phyloP scores from a whole-genome alignment of 1,140 invertebrate genomes.

The Andricus grossulariae region DNA sequence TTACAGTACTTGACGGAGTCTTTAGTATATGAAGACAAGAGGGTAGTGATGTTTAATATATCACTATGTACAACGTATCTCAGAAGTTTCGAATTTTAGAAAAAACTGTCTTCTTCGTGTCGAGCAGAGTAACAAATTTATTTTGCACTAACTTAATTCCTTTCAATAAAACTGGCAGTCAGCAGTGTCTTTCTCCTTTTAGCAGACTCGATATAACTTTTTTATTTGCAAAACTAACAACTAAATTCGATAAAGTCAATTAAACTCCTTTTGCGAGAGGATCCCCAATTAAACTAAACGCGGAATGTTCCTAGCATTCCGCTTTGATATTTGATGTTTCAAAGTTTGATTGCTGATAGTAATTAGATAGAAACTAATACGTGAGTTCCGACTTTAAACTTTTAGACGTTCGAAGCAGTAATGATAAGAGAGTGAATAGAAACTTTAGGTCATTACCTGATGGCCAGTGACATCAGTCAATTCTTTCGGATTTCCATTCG shows the following conservation, averaged over 20 bases:
- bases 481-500: background rate
- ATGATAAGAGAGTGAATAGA: slow-evolving; percentile 24
- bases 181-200: no score
- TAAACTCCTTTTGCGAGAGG: no score
- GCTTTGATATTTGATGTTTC: background rate
- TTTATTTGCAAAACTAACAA: no score
- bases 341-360: slow-evolving; percentile 12
- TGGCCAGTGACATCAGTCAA: background rate
- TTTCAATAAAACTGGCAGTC: no score
- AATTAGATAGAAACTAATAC: slow-evolving; percentile 19
- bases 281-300: no score
- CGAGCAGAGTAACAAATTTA: background rate
- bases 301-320: background rate
- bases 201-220: no score
- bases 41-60: slow-evolving; percentile 10
- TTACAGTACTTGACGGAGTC: slow-evolving; percentile 3
- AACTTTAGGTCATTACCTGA: slow-evolving; percentile 8
- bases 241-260: no score
- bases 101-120: background rate
- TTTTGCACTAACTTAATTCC: no score
- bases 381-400: background rate
- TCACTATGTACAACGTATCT: background rate
- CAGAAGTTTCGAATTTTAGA: background rate
- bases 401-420: background rate
- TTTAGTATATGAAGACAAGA: slow-evolving; percentile 15